Evolutionary conservation across 2,113 vertebrate species (phyloP), one percentile per base, ranked within the genome.

Genomic region (Xiphophorus couchianus): DNA sequence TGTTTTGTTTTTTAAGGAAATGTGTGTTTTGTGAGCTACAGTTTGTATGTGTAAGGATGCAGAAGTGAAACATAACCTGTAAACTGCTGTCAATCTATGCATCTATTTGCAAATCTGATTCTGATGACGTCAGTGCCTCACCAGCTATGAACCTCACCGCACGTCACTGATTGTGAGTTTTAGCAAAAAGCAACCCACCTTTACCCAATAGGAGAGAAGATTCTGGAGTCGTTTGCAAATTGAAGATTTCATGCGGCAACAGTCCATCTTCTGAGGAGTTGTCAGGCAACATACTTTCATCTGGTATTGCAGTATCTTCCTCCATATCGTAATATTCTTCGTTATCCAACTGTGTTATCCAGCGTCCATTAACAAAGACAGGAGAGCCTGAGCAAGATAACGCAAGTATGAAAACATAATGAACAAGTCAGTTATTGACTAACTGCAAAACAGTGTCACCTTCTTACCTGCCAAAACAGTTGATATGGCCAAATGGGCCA

Each of bases 391-490:
- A 1, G 42, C 66, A 62, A 25, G 37, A 25, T 5, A 2, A 58
- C 22, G 6, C 3, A 61, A 37, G 10, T 5, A 8, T 25, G 42
- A 30, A 14, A 35, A 60, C 3, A 19, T 25, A 61, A 28, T 14
- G 30, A 2, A 7, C 11, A 39, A 28, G 0, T 1, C 39, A 62
- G 33, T 2, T 10, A 12, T 69, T 15, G 70, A 7, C 19, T 1
- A 73, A 68, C 19, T 5, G 29, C 1, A 0, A 19, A 37, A 22
- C 35, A 7, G 17, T 66, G 28, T 29, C 3, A n/a, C 37, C 27
- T 58, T 44, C 83, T 82, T 78, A 93, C 91, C 91, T 73, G 74
- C 31, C n/a, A 51, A 76, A 37, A 39, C 67, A 4, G 62, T 3
- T 19, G 78, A 19, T 3, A 63, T 1, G 0, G 76, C 54, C 76